Base-by-base conservation (phyloP, 1,140 invertebrate species). In the Chironomus striatipennis region DNA sequence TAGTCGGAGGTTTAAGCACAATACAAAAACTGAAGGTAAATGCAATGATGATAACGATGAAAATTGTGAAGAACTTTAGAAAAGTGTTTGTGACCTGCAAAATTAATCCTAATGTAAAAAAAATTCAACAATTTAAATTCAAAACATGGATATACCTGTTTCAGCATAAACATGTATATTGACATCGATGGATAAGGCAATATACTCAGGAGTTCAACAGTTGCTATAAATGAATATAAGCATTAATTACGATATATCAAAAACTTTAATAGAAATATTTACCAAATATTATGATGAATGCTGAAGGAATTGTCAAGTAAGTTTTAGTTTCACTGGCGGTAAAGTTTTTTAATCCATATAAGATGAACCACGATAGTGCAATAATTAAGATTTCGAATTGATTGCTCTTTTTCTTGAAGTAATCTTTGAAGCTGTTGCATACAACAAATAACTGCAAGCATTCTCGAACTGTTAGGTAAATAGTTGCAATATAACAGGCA, bases 11-110 rank as follows among this genome's bases (percentile, higher is more conserved):
- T 4, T 18, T 17, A 18, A 70, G 18, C 0, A 18, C 65, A 18
- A 70, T 17, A 70, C 65, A 70, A 70, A 70, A 70, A 18, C n/a
- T 20, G 10, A 70, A 70, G n/a, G 65, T 70, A 70, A 70, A 70
- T 6, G 65, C 65, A 21, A 70, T 18, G 18, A 70, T 70, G 65
- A 70, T 70, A 8, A 70, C 17, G 0, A 70, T 18, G 65, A 70
- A 70, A 10, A 70, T 70, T 18, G 65, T 70, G 20, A 70, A 70
- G 18, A 70, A 70, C 18, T 70, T 70, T 6, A 70, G 18, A 17
- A 70, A 70, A 18, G 65, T 70, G 8, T 18, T 70, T 70, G 20
- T 21, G 24, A 34, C 24, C 24, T 34, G 24, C 24, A 34, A 34
- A 34, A 34, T 34, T 34, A 34, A 34, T 34, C 5, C 5, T 34